Percentiles rank a stretch among this genome's conserved stretches.
phyloP scores from a whole-genome alignment of 2,797 vertebrate genomes.

The Argyrosomus regius region DNA sequence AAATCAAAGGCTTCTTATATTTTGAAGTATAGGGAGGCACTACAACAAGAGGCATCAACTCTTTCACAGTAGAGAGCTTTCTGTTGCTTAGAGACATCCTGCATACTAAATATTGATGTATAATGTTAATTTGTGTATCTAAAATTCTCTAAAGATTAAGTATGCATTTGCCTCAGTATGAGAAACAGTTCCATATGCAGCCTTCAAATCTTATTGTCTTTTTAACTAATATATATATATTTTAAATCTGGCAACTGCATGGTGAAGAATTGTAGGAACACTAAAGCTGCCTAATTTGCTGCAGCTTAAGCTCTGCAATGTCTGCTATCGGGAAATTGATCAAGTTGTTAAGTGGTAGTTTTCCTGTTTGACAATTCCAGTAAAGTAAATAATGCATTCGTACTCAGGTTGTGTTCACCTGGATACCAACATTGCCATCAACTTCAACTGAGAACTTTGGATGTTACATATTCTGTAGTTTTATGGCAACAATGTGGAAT shows the following conservation, averaged over 20 bases:
- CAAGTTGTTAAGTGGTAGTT: not conserved
- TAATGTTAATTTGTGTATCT: conserved; percentile 23
- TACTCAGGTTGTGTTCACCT: conserved; percentile 11
- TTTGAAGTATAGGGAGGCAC: conserved; percentile 41
- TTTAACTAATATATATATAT: not conserved
- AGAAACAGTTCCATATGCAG: not conserved
- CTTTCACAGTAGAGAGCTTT: conserved; percentile 13
- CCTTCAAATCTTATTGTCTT: not conserved
- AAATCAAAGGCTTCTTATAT: conserved; percentile 59
- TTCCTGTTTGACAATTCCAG: conserved; percentile 9
- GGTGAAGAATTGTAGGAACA: not conserved
- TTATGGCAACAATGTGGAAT: not conserved
- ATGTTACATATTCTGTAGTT: not conserved
- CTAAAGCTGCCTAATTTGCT: not conserved
- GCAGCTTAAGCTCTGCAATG: not conserved
- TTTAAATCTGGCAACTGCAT: not conserved
- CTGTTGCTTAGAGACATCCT: conserved; percentile 14
- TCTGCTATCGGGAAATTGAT: not conserved
- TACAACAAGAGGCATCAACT: conserved; percentile 15
- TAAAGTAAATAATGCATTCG: conserved; percentile 20
- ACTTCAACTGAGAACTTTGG: not conserved
- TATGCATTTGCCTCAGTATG: not conserved
- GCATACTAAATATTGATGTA: conserved; percentile 23
- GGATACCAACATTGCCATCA: conserved; percentile 4
- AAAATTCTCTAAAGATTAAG: conserved; percentile 17